Conservation (phyloP, 2,888 invertebrate species). For the Lasioglossum malachurum region DNA sequence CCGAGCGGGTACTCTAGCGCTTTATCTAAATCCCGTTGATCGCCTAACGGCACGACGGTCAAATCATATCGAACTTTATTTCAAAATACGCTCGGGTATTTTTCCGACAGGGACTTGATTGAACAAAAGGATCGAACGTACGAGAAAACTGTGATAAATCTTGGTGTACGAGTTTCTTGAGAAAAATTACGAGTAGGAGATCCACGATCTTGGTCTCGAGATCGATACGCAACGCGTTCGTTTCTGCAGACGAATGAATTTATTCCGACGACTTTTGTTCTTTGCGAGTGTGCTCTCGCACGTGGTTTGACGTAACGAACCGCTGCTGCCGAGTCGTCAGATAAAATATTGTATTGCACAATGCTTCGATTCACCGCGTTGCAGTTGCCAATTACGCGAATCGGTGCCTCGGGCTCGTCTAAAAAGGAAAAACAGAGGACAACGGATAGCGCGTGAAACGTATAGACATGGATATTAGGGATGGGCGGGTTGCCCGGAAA, state of each 20-base stretch:
- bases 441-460: background rate
- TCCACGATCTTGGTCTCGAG: background rate
- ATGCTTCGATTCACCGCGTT: slow-evolving; percentile 12
- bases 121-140: background rate
- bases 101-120: background rate
- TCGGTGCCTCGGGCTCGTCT: background rate
- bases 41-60: background rate
- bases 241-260: background rate
- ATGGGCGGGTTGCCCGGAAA: too few relatives aligned
- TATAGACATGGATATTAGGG: background rate
- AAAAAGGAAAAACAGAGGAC: background rate
- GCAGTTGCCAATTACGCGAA: slow-evolving; percentile 9
- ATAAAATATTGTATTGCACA: slow-evolving; percentile 29
- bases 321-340: background rate
- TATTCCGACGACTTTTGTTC: background rate
- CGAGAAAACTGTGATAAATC: background rate
- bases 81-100: background rate
- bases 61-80: background rate
- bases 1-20: background rate
- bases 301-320: background rate
- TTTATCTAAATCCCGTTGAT: background rate
- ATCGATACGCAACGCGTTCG: background rate
- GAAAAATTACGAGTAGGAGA: background rate
- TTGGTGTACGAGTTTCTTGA: background rate
- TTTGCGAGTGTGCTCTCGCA: background rate